Evolutionary conservation across 2,888 invertebrate species (phyloP), one percentile per base, ranked within the genome.

Genomic region (Apamea epomidion): DNA sequence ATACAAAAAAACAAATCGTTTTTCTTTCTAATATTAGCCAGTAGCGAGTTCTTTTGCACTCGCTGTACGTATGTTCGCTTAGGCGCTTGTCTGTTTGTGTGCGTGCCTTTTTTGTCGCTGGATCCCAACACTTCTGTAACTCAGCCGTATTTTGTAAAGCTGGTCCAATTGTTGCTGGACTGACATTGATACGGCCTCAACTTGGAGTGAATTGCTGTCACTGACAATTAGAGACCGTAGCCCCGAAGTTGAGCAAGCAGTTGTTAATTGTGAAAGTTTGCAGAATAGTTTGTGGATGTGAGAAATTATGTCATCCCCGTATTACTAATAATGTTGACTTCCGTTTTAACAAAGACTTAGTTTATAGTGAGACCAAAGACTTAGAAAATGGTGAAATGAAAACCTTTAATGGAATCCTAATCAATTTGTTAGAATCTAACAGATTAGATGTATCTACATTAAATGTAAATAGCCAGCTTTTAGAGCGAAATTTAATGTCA

Each of bases 261-360:
- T 81, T 78, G 77, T 71, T 78, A 82, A 83, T 87, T 83, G 76
- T 85, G 65, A 68, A 80, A 83, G 79, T 87, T 88, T 74, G 67
- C 51, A 65, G 81, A 83, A 81, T 87, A 86, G 84, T 83, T 87
- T 71, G 70, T 51, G 67, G 69, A 84, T 84, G 73, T 80, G 78
- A 32, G 78, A 82, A 83, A 87, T 88, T 82, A 78, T 84, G 77
- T 77, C 79, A 76, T 80, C 71, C 67, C n/a, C 21, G 29, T 80
- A 74, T 79, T 78, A 83, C 54, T 81, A 71, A 78, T 83, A 81
- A 80, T 21, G 64, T 68, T 42, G 70, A 75, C 58, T 74, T 74
- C 37, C 37, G 42, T 58, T 75, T 74, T 78, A n/a, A 42, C 71
- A 67, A 74, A 72, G 54, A 14, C 16, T 74, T 25, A 51, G 32